Conservation (phyloP, 23 tunicate species). For the Botrylloides violaceus region DNA sequence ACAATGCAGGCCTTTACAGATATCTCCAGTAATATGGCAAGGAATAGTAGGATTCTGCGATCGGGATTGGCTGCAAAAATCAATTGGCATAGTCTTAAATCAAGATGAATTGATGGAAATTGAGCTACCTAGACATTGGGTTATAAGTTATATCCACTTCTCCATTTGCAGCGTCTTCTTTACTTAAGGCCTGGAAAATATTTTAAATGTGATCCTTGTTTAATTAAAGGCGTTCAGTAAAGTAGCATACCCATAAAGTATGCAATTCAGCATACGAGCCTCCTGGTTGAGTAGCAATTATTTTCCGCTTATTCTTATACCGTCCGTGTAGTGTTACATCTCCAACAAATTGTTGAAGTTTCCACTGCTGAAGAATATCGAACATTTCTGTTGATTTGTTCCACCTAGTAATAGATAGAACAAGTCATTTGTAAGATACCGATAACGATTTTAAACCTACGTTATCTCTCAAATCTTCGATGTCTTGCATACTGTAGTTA, state of each 20-base stretch:
- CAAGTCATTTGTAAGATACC: neutral
- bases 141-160: neutral
- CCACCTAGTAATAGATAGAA: constrained; percentile 36
- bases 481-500: no score
- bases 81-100: neutral
- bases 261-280: constrained; percentile 58
- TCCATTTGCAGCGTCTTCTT: neutral
- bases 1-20: constrained; percentile 28
- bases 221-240: no score
- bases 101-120: neutral
- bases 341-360: constrained; percentile 42
- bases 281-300: constrained; percentile 87
- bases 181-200: neutral
- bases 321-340: constrained; percentile 48
- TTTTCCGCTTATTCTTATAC: constrained; percentile 11
- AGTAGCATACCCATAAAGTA: constrained; percentile 29
- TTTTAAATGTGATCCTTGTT: neutral
- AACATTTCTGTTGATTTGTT: constrained; percentile 33
- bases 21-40: constrained; percentile 68
- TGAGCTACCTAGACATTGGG: constrained; percentile 26
- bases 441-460: no score
- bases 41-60: constrained; percentile 69
- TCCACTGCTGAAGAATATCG: constrained; percentile 51
- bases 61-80: constrained; percentile 36
- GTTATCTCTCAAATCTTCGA: no score